These are phyloP conservation scores for Eupsilia transversa DNA, from an alignment of 2,888 invertebrate species.

Conservation along the genomic window DNA sequence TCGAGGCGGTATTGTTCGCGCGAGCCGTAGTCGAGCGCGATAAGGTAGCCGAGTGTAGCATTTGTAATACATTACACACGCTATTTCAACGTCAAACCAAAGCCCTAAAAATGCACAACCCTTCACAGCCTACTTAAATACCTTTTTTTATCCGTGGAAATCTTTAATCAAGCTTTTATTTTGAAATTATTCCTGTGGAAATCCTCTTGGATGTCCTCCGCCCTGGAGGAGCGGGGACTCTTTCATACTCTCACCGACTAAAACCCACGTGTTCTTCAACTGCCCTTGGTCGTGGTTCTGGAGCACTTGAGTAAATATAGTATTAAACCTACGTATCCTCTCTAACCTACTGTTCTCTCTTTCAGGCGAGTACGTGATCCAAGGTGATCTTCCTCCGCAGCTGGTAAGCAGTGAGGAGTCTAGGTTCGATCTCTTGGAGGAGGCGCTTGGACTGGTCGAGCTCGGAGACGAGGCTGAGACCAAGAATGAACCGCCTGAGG, in stretches of 20 bases:
- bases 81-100: too few species aligned
- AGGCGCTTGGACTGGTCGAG: constrained; percentile 93
- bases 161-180: too few species aligned
- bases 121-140: background rate
- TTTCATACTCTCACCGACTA: background rate
- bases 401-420: constrained; percentile 90
- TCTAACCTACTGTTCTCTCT: constrained; percentile 14
- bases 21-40: too few species aligned
- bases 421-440: constrained; percentile 93
- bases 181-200: too few species aligned
- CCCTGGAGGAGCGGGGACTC: background rate
- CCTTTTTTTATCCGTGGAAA: background rate
- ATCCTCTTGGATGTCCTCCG: background rate
- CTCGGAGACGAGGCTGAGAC: constrained; percentile 91
- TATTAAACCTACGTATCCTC: background rate
- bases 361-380: constrained; percentile 92
- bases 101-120: too few species aligned
- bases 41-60: too few species aligned
- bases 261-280: background rate
- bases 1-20: too few species aligned
- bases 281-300: background rate
- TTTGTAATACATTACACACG: too few species aligned
- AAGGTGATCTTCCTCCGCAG: constrained; percentile 88
- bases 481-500: constrained; percentile 86
- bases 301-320: background rate